Conservation (phyloP, 2,113 vertebrate species). For the Ploceus nigricollis region DNA sequence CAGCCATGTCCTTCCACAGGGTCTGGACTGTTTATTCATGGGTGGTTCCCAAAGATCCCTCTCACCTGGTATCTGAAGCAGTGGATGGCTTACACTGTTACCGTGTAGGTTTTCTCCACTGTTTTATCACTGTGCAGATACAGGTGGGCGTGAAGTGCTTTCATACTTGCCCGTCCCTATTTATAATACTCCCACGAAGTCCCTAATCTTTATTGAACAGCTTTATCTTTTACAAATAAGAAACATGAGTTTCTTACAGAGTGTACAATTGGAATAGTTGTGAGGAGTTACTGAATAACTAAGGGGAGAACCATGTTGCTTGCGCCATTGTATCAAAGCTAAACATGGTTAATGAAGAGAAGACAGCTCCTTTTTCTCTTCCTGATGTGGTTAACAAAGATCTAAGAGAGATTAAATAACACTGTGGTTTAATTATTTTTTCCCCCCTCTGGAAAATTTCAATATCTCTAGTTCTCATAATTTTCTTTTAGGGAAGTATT, state of each 20-base stretch:
- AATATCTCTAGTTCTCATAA: not conserved
- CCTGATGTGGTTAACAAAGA: not conserved
- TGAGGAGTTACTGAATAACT: conserved; percentile 47
- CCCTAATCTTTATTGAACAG: not conserved
- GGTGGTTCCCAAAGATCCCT: not conserved
- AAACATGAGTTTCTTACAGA: not conserved
- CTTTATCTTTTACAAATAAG: conserved; percentile 59
- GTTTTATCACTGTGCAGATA: conserved; percentile 2
- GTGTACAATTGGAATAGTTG: not conserved
- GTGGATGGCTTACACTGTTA: not conserved
- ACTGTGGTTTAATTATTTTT: not conserved
- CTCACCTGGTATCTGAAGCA: not conserved
- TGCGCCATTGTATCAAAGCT: not conserved
- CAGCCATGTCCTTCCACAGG: not conserved
- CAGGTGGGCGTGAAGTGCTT: not conserved
- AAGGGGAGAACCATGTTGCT: not conserved
- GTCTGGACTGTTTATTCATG: not conserved
- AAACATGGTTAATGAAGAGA: not conserved
- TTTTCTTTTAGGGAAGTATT: not conserved
- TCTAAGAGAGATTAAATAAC: not conserved
- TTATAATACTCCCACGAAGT: not conserved
- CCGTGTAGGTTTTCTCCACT: not conserved
- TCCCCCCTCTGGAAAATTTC: not conserved
- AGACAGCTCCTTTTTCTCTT: not conserved
- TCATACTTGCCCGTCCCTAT: not conserved